A percentile compares a stretch with the other conserved stretches of the same genome.
Evolutionary conservation across 1,140 invertebrate genomes (phyloP).

Genomic region (Drosophila bocki): DNA sequence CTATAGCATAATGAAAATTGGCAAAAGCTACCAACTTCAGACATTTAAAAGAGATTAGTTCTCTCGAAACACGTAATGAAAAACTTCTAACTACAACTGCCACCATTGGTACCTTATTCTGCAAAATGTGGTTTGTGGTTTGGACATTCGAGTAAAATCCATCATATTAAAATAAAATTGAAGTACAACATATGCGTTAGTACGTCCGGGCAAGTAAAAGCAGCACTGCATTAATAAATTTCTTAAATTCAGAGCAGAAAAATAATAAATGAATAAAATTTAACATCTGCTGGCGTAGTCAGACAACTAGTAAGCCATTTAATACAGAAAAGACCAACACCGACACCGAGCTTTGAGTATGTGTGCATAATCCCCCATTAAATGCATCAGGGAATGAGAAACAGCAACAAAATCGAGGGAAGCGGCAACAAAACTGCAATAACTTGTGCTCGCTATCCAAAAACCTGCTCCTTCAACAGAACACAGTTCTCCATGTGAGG

Average conservation of each 20-base stretch:
- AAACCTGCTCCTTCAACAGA: slow-evolving; percentile 68
- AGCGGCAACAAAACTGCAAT: slow-evolving; percentile 24
- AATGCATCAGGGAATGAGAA: slow-evolving; percentile 21
- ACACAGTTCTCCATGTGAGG: slow-evolving; percentile 21
- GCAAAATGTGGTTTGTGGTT: not conserved
- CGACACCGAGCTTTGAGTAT: not conserved
- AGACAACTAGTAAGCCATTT: not conserved
- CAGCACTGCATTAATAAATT: not conserved
- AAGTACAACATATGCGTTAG: not conserved
- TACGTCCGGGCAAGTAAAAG: not conserved
- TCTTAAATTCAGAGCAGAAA: not conserved
- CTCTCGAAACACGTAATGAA: not conserved
- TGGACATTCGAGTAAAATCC: not conserved
- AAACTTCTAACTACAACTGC: not conserved
- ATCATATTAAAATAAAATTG: not conserved
- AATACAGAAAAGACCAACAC: slow-evolving; percentile 9
- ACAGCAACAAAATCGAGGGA: slow-evolving; percentile 34
- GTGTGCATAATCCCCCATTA: slow-evolving; percentile 46
- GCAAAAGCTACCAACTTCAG: too few species aligned
- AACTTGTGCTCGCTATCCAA: too few species aligned
- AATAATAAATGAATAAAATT: not conserved
- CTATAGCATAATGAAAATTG: too few species aligned
- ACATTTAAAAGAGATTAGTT: not conserved
- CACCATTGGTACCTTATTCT: not conserved
- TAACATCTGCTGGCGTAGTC: slow-evolving; percentile 13